Evolutionary conservation across 2,113 vertebrate genomes (phyloP), one percentile per base, ranked within the genome.

Genomic region (Eptesicus fuscus): DNA sequence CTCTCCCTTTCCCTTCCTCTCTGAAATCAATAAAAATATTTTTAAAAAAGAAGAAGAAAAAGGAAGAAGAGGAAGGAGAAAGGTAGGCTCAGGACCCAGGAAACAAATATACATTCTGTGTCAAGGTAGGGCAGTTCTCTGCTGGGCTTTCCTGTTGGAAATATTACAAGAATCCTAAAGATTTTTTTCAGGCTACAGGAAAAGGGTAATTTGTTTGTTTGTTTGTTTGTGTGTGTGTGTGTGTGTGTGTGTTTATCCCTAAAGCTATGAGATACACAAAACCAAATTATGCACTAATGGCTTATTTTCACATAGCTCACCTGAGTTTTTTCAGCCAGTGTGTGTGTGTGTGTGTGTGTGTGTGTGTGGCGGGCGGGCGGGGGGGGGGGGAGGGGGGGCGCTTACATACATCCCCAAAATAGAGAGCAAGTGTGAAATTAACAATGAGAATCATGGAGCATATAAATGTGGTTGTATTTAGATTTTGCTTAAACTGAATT

Each of bases 341-440:
- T 59, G 56, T 59, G 53, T 56, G 53, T 23, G 20, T 53, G 51
- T 20, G 20, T 22, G 49, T 16, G 47, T 47, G 49, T 51, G 49
- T 51, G n/a, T n/a, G n/a, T n/a, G n/a, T n/a, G n/a, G n/a, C n/a
- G n/a, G n/a, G n/a, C 37, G 37, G 37, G 37, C n/a, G n/a, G 53
- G 22, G 2, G 20, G 56, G 56, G 56, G 53, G 0, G 7, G 9
- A 9, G 7, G 47, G 9, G 12, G 8, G 37, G 3, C 0, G 61
- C 88, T 69, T 14, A 20, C 23, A 78, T 78, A 86, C 69, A n/a
- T 16, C 18, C n/a, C 28, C 40, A 90, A 53, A 89, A 5, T 11
- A 71, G 23, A 71, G 8, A 76, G 9, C 25, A 47, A 49, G 30
- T 95, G 91, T 49, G n/a, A 95, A 94, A 83, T 40, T 92, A 59